Evolutionary conservation across 2,113 vertebrate species (phyloP).

Genomic region (Syngnathus floridae): DNA sequence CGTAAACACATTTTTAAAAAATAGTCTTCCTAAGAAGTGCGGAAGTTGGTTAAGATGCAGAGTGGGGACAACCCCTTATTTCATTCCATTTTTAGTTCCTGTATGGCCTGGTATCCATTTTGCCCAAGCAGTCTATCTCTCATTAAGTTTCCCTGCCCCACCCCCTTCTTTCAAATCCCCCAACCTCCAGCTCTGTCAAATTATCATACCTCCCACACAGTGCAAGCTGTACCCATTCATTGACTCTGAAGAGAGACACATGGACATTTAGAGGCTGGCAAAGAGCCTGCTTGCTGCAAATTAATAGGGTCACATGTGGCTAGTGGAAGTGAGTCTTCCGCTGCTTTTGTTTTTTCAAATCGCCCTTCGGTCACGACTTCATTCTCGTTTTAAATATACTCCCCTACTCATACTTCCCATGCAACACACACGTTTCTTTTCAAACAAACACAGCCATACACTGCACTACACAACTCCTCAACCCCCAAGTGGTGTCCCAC

Average conservation of each 20-base stretch:
- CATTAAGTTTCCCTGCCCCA: conserved; percentile 15
- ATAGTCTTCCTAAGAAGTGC: not conserved
- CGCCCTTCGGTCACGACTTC: conserved; percentile 45
- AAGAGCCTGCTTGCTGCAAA: conserved; percentile 49
- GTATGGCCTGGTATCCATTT: conserved; percentile 2
- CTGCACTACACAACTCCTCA: conserved; percentile 9
- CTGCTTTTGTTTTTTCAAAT: conserved; percentile 60
- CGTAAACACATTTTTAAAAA: not conserved
- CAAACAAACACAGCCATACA: conserved; percentile 27
- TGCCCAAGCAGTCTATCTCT: not conserved
- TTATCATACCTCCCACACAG: conserved; percentile 48
- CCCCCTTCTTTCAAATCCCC: conserved; percentile 24
- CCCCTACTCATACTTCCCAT: conserved; percentile 25
- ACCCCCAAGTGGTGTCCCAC: conserved; percentile 11
- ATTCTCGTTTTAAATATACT: conserved; percentile 32
- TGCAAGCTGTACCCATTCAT: conserved; percentile 60
- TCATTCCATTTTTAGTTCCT: conserved; percentile 3
- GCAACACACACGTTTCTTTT: conserved; percentile 19
- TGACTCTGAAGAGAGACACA: conserved; percentile 49
- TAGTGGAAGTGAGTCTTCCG: conserved; percentile 60
- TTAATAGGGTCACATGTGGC: conserved; percentile 54
- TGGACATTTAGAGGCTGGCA: conserved; percentile 52
- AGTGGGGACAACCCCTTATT: not conserved
- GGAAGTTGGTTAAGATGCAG: not conserved
- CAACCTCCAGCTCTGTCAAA: conserved; percentile 40